phyloP scores from a whole-genome alignment of 2,797 vertebrate species.

The Pipistrellus pipistrellus region DNA sequence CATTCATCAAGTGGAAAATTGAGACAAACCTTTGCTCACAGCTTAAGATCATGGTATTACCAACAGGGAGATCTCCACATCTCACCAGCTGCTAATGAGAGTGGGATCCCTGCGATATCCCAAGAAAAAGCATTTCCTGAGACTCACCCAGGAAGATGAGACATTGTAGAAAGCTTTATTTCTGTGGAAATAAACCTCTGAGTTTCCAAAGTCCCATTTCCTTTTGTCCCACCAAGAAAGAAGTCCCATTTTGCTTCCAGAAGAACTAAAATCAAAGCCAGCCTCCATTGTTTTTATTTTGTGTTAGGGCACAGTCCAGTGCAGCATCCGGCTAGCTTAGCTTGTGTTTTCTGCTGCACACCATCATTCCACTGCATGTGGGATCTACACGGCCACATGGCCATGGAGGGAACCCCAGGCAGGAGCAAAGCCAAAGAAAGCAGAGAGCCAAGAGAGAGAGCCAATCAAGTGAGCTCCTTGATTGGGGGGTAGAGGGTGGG shows the following conservation, averaged over 20 bases:
- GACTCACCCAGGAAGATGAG: neutral
- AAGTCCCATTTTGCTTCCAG: neutral
- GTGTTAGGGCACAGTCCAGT: neutral
- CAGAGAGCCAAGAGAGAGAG: neutral
- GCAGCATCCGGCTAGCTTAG: neutral
- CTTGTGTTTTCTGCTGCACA: neutral
- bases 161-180: neutral
- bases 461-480: neutral
- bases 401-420: neutral
- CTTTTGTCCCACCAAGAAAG: neutral
- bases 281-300: neutral
- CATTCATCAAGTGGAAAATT: neutral
- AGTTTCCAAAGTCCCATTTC: neutral
- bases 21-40: neutral
- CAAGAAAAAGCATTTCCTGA: neutral
- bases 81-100: neutral
- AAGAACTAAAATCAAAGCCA: neutral
- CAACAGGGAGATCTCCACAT: neutral
- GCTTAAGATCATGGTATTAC: neutral
- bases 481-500: neutral
- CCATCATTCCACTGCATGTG: neutral
- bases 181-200: neutral
- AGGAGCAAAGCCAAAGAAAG: neutral
- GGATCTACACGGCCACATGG: neutral
- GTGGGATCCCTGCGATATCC: neutral